phyloP scores from a whole-genome alignment of 2,888 invertebrate genomes.

The Limnephilus marmoratus region DNA sequence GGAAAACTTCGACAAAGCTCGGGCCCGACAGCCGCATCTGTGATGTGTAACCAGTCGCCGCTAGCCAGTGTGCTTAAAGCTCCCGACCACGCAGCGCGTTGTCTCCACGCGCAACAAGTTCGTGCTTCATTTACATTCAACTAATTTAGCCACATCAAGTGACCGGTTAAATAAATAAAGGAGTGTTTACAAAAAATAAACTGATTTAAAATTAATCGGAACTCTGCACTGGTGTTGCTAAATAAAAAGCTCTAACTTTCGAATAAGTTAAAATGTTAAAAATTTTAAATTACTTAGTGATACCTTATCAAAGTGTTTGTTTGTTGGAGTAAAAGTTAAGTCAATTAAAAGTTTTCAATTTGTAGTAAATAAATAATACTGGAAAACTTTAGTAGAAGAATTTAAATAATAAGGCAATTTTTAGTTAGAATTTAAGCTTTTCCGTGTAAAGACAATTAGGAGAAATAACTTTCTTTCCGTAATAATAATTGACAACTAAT shows the following conservation, averaged over 20 bases:
- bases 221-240: not conserved
- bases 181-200: not conserved
- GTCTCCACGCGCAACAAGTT: constrained; percentile 26
- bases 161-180: constrained; percentile 4
- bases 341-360: not conserved
- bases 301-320: not conserved
- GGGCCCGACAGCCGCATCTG: constrained; percentile 55
- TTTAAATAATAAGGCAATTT: not conserved
- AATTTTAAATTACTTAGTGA: not conserved
- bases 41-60: constrained; percentile 48
- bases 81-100: not conserved
- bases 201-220: not conserved
- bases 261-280: not conserved
- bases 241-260: not conserved
- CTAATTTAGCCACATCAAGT: not conserved
- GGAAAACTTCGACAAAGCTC: constrained; percentile 58
- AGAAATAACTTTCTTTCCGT: not conserved
- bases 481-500: not conserved
- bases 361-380: not conserved
- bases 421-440: not conserved
- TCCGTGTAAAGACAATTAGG: not conserved
- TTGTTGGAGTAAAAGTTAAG: not conserved
- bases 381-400: not conserved
- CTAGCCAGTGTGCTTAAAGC: constrained; percentile 54
- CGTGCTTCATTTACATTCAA: not conserved